Base-by-base conservation (phyloP, 2,113 vertebrate species). In the Bostrychus sinensis region DNA sequence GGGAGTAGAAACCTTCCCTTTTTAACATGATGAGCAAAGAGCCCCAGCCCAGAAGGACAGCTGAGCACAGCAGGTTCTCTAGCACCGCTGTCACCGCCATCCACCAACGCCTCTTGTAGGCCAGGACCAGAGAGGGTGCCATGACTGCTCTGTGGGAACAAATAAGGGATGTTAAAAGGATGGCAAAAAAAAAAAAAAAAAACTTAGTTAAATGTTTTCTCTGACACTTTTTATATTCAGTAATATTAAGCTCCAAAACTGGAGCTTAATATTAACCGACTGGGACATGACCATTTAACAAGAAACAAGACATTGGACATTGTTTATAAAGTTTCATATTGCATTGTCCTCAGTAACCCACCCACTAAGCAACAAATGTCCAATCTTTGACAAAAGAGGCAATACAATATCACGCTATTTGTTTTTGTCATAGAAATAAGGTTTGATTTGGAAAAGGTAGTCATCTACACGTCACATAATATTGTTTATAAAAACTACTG, bases 11-110 rank as follows among this genome's bases (percentile, higher is more conserved):
- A 53, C 95, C 94, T 80, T 97, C 92, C 0, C 70, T 80, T 70
- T 96, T 94, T 39, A 97, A 91, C 93, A 97, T 96, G 77, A 96
- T 94, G 58, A 97, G 94, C 70, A 97, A 81, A 26, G 95, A 96
- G 41, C 88, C 93, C 95, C 95, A 97, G 28, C 95, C 95, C 28
- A 97, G 88, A 19, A 97, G 91, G 58, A 96, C 95, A 0, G 95
- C 95, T 0, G 95, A 96, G 74, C 95, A 96, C 75, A 94, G 90
- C 62, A 97, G 91, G 67, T 97, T 97, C 74, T 97, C 95, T 59
- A 95, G 30, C 50, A 95, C 90, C 0, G 95, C 95, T 0, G 93
- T 93, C 79, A 92, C 80, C 0, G 94, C 95, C 93, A 96, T 95
- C 95, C 94, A 97, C 95, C 95, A 95, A 70, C 95, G 94, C 78